Base-by-base conservation (phyloP, 2,888 invertebrate genomes). In the Peribatodes rhomboidaria region DNA sequence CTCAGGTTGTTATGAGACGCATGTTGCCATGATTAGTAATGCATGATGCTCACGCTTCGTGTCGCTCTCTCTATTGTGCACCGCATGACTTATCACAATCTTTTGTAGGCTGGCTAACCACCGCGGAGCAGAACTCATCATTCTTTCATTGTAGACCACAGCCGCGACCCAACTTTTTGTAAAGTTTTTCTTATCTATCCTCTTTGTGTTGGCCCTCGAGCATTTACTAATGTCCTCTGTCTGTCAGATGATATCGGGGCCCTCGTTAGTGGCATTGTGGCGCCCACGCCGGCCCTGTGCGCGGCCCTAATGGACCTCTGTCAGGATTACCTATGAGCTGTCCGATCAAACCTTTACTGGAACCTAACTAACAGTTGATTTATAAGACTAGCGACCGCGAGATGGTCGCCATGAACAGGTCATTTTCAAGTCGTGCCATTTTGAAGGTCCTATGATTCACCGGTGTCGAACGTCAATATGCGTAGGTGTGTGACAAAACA, bases 231-330 rank as follows among this genome's bases (percentile, higher is more conserved):
- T 88, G 87, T 85, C 81, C 78, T 78, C 77, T 81, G 87, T 85
- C 86, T 87, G 86, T 86, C 88, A 87, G 87, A 88, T 89, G 85
- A 85, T 89, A 89, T 88, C 89, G 79, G 81, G 50, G 71, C 71
- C 75, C 86, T 90, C 89, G 90, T 92, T 90, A 91, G 89, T 83
- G 82, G 84, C 83, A 88, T 88, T 90, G 90, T 88, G 82, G 86
- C 88, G 83, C 90, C 89, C 86, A 88, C 89, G 85, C 83, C 65
- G 64, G 73, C 75, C 78, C 77, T 75, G 72, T 64, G 77, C 76
- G 66, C 70, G 71, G 74, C 76, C 76, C 82, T 90, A 89, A 87
- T 87, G 84, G 81, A 83, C 70, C 79, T 74, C 82, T 81, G 86
- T 82, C 87, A 82, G 84, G 83, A 86, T 87, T 87, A 85, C 83